Evolutionary conservation across 1,140 invertebrate genomes (phyloP), one percentile per base, ranked within the genome.

Genomic region (Forficula auricularia): DNA sequence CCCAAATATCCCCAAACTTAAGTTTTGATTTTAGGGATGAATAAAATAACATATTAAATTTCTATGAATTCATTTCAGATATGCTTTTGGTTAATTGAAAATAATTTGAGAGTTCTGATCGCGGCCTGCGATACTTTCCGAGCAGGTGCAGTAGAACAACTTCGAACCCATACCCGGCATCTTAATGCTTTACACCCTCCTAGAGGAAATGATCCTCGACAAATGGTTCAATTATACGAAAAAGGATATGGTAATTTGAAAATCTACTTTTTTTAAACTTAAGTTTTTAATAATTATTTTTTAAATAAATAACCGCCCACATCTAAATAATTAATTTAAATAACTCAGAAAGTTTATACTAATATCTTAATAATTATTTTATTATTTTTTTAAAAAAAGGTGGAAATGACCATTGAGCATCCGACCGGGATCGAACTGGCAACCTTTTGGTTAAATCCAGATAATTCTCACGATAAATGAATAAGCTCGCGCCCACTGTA

Each of bases 51-150:
- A 32, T n/a, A 9, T 32, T 9, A 9, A n/a, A 9, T 9, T 32
- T 32, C n/a, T 9, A 32, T 32, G 31, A 9, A 32, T 32, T 32
- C 9, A 45, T 43, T 54, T 44, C 39, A 75, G 75, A 96, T 99
- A 43, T 91, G 90, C 56, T 99, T 98, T 60, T 99, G 96, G 96
- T 65, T 99, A 38, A 91, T 98, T 50, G 94, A 98, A 66, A 99
- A 99, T 62, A 82, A 89, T 52, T 77, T 96, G 52, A 75, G 83
- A 33, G 95, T 99, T 12, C 61, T 99, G 51, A 97, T 99, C 46
- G 95, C 95, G 12, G 96, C 96, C 30, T 98, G 96, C 61, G 96
- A 99, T 66, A 99, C 96, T 33, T 99, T 99, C 67, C 73, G 96
- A 52, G 94, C 96, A 19, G 96, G 96, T 34, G 96, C 96, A 41